Conservation (phyloP, 2,113 vertebrate genomes). For the Xiphophorus hellerii region DNA sequence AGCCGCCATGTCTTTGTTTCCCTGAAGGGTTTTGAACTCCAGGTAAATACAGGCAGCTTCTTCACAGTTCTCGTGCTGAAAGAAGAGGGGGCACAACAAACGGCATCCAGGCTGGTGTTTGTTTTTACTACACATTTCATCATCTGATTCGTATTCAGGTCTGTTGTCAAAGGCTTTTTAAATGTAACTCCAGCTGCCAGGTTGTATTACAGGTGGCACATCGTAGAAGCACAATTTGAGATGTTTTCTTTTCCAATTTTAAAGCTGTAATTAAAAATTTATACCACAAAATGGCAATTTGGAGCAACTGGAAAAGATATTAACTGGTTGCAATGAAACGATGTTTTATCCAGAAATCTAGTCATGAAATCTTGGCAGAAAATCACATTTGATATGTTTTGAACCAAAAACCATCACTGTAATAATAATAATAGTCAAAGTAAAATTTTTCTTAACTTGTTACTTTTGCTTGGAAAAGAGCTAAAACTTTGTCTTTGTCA, state of each 20-base stretch:
- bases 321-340: too few species aligned
- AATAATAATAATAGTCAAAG: too few species aligned
- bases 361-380: too few species aligned
- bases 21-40: conserved; percentile 37
- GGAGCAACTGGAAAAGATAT: too few species aligned
- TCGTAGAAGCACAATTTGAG: conserved; percentile 1
- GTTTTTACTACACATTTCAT: conserved; percentile 46
- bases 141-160: conserved; percentile 49
- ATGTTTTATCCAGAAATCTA: too few species aligned
- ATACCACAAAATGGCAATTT: too few species aligned
- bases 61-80: conserved; percentile 36
- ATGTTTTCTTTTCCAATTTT: conserved; percentile 1
- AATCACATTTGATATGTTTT: too few species aligned
- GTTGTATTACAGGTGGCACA: conserved; percentile 20
- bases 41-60: conserved; percentile 39
- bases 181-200: conserved; percentile 26
- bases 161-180: conserved; percentile 19
- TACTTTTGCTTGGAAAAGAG: too few species aligned
- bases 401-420: too few species aligned
- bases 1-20: conserved; percentile 33
- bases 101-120: conserved; percentile 31
- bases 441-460: too few species aligned
- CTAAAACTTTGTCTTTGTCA: too few species aligned
- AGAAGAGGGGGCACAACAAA: conserved; percentile 39
- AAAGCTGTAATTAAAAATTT: background rate